These are phyloP conservation scores for Rhamnusium bicolor DNA, from an alignment of 2,888 invertebrate species.

Conservation along the genomic window DNA sequence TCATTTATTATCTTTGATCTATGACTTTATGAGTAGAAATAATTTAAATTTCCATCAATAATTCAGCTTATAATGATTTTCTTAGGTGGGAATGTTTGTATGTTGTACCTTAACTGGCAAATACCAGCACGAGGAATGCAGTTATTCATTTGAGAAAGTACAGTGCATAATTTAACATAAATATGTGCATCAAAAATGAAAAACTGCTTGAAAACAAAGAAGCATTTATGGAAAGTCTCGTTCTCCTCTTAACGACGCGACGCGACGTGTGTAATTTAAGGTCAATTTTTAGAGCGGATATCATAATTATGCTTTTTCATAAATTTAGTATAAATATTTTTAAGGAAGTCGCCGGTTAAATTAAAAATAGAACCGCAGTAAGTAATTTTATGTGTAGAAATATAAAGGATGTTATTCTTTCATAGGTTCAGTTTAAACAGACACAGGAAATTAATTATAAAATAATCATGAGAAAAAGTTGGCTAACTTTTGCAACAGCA, in stretches of 20 bases:
- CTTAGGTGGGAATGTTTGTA: conserved; percentile 34
- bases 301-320: conserved; percentile 31
- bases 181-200: background rate
- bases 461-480: conserved; percentile 42
- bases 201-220: background rate
- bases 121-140: conserved; percentile 43
- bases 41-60: too few relatives aligned
- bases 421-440: conserved; percentile 37
- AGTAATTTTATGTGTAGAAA: conserved; percentile 28
- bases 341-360: conserved; percentile 32
- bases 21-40: too few relatives aligned
- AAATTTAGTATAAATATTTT: conserved; percentile 31
- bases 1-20: too few relatives aligned
- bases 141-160: conserved; percentile 45
- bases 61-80: background rate
- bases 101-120: conserved; percentile 35
- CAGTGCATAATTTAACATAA: conserved; percentile 33
- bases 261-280: background rate
- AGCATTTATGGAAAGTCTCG: background rate
- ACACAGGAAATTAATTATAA: conserved; percentile 49
- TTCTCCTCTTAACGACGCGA: background rate
- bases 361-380: conserved; percentile 29
- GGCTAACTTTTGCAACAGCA: conserved; percentile 12
- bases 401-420: conserved; percentile 47
- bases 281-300: conserved; percentile 25